Conservation (phyloP, 2,888 invertebrate genomes). For the Sthenelais limicola region DNA sequence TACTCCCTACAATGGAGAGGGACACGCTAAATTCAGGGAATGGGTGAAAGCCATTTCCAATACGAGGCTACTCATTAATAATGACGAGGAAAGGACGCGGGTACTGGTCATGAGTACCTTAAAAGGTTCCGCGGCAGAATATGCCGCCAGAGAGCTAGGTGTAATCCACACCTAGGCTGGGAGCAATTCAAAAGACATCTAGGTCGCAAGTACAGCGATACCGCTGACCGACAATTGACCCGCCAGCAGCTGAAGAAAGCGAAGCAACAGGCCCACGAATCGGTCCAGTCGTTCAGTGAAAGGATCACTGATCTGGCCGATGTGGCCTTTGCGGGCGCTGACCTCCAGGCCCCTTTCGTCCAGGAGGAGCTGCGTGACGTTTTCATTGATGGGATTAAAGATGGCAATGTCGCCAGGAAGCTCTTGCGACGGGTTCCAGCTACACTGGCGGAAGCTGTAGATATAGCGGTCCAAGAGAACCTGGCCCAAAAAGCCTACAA, state of each 20-base stretch:
- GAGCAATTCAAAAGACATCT: not conserved
- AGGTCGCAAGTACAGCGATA: not conserved
- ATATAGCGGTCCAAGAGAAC: too few relatives aligned
- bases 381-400: too few relatives aligned
- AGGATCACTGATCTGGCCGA: not conserved
- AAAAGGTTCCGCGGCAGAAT: not conserved
- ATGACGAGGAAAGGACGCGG: not conserved
- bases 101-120: not conserved
- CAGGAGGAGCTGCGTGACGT: too few relatives aligned
- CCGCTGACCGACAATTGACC: not conserved
- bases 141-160: not conserved
- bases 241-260: not conserved
- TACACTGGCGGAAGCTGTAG: too few relatives aligned
- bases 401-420: too few relatives aligned
- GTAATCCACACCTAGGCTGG: not conserved
- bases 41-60: not conserved
- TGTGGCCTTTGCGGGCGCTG: too few relatives aligned
- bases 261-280: not conserved
- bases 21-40: too few relatives aligned
- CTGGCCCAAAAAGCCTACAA: too few relatives aligned
- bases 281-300: not conserved
- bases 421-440: too few relatives aligned
- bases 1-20: too few relatives aligned
- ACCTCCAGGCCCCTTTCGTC: too few relatives aligned
- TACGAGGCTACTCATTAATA: not conserved